Base-by-base conservation (phyloP, 2,888 invertebrate species). In the Holacanthella duospinosa region DNA sequence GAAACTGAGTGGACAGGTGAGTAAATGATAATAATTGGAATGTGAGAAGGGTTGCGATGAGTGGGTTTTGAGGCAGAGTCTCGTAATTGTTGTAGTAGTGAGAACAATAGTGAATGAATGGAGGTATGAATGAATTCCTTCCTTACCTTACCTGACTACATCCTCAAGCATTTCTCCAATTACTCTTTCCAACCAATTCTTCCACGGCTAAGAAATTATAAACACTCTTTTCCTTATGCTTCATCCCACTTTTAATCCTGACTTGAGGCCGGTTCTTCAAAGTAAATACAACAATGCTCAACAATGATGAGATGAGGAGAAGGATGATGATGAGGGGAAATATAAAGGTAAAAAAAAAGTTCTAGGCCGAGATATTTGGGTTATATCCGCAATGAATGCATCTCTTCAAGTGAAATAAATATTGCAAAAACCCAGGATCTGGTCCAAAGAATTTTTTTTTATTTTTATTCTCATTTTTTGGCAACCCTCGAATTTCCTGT, bases 311-410 rank as follows among this genome's bases (percentile, higher is more conserved):
- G 57, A 29, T 29, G 29, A 16, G 21, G 62, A 64, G n/a, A n/a
- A n/a, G n/a, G n/a, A n/a, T n/a, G n/a, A n/a, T n/a, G n/a, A n/a
- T n/a, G n/a, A n/a, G n/a, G n/a, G n/a, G n/a, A n/a, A n/a, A n/a
- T n/a, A n/a, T n/a, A n/a, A n/a, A n/a, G n/a, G n/a, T n/a, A n/a
- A n/a, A n/a, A n/a, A n/a, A n/a, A n/a, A 59, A 48, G 63, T 64
- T 63, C 57, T 61, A 69, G 69, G 68, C 67, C 71, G 67, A 65
- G 66, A 67, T 68, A 72, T 72, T 67, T 72, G 68, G 72, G 72
- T 71, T 71, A 72, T 66, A 72, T 72, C 72, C 72, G 72, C 69
- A 72, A 71, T 69, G 63, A n/a, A 69, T 72, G 60, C 64, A 62
- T 62, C 67, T 65, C 64, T 63, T 65, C 60, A 56, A 26, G 29